Conservation (phyloP, 2,113 vertebrate species). For the Lagenorhynchus albirostris region DNA sequence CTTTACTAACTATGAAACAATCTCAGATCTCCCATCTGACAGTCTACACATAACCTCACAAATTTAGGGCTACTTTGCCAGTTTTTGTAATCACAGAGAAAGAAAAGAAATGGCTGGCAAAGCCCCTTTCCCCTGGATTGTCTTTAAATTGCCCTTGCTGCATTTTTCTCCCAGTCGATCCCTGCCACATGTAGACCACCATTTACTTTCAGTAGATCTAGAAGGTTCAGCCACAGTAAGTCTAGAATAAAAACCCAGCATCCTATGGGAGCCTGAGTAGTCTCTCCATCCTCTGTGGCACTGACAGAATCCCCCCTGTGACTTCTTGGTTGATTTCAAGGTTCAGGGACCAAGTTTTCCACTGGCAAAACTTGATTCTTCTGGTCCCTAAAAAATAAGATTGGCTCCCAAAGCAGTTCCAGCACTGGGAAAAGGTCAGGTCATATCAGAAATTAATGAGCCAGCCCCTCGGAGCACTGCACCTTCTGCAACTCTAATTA, state of each 20-base stretch:
- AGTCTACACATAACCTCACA: neutral
- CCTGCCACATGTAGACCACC: neutral
- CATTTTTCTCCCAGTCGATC: neutral
- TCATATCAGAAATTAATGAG: neutral
- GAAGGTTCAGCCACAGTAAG: neutral
- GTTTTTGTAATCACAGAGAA: neutral
- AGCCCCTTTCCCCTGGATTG: neutral
- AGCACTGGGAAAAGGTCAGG: neutral
- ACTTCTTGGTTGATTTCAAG: neutral
- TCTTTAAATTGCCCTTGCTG: neutral
- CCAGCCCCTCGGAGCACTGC: neutral
- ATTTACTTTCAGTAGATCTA: neutral
- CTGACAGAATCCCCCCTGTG: neutral
- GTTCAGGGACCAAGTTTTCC: neutral
- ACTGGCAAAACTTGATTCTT: neutral
- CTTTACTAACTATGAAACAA: neutral
- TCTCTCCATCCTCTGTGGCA: neutral
- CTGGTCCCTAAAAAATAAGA: neutral
- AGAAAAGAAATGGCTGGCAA: neutral
- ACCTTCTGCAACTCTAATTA: neutral
- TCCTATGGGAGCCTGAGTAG: neutral
- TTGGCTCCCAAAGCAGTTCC: neutral
- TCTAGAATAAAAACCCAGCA: neutral
- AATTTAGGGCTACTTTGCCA: neutral
- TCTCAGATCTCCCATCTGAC: neutral